phyloP scores from a whole-genome alignment of 2,797 vertebrate genomes.

The Spinibarbus caldwelli region DNA sequence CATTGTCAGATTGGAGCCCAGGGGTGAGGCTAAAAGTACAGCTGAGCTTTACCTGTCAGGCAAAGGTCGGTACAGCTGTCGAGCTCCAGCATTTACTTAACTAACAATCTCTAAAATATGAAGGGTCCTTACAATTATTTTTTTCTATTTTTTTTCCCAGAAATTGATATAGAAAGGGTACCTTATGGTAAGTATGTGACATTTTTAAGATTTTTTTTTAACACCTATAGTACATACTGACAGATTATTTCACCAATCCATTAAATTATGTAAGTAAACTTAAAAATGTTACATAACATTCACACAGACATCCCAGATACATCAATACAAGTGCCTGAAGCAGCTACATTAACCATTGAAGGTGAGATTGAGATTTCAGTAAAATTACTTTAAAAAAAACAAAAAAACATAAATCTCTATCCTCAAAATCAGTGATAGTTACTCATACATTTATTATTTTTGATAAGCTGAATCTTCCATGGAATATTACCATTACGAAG shows the following conservation, averaged over 20 bases:
- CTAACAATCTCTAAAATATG: conserved; percentile 39
- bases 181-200: conserved; percentile 85
- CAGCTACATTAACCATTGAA: conserved; percentile 82
- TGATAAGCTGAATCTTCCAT: conserved; percentile 71
- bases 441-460: conserved; percentile 42
- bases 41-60: conserved; percentile 96
- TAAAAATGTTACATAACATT: conserved; percentile 52
- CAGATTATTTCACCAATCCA: neutral
- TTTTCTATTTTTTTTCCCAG: conserved; percentile 77
- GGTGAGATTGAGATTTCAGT: conserved; percentile 76
- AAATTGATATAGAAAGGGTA: conserved; percentile 92
- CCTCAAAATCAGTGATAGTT: neutral
- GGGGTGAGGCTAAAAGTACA: conserved; percentile 97
- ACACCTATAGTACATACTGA: neutral
- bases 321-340: conserved; percentile 87
- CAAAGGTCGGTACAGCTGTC: conserved; percentile 85
- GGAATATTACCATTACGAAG: conserved; percentile 77
- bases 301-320: conserved; percentile 92
- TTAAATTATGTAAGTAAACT: neutral
- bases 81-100: conserved; percentile 64
- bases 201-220: neutral
- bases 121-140: conserved; percentile 51
- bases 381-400: neutral
- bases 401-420: conserved; percentile 40
- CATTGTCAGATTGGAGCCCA: conserved; percentile 95